These are phyloP conservation scores for Hapalemur alaotrensis DNA, from an alignment of 2,797 vertebrate species.

Conservation along the genomic window DNA sequence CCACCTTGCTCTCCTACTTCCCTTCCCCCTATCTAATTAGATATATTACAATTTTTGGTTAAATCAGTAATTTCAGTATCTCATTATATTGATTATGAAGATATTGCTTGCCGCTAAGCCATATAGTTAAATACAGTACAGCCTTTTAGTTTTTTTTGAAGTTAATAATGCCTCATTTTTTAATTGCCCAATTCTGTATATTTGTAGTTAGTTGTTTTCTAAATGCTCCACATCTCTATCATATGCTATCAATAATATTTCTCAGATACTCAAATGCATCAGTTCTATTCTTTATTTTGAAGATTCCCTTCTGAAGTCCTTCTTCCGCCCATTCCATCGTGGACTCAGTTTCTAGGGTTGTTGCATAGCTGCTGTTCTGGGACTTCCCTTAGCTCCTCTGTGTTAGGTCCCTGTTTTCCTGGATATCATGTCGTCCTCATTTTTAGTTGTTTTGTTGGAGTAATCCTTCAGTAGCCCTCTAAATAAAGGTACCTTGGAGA, in stretches of 20 bases:
- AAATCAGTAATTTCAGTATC: background rate
- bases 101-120: conserved; percentile 28
- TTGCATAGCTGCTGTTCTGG: background rate
- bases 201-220: background rate
- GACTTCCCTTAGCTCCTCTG: background rate
- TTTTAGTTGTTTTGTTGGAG: conserved; percentile 41
- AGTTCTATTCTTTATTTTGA: background rate
- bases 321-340: background rate
- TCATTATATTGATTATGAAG: conserved; percentile 45
- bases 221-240: background rate
- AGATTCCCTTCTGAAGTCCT: background rate
- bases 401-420: background rate
- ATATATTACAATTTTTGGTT: background rate
- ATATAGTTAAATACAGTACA: background rate
- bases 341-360: background rate
- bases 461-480: background rate
- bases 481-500: background rate
- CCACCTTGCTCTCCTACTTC: background rate
- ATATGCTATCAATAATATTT: background rate
- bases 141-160: conserved; percentile 13
- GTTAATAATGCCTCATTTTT: conserved; percentile 28
- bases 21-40: background rate
- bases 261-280: background rate
- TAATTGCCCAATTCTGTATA: background rate
- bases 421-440: background rate